These are phyloP conservation scores for Sebastes diaconus DNA, from an alignment of 2,797 vertebrate species.

Conservation along the genomic window DNA sequence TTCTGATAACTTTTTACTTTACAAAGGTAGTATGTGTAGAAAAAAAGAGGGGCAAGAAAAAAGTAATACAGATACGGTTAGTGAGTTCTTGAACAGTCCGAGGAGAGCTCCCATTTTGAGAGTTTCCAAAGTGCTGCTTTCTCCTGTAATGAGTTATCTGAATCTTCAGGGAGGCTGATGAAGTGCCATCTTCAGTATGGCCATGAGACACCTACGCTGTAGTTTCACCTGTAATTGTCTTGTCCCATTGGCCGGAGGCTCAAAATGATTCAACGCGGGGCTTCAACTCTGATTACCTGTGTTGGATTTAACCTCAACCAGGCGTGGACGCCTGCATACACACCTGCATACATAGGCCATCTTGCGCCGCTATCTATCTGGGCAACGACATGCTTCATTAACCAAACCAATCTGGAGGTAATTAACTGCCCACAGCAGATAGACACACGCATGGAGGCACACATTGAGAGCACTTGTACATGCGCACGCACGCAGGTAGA, in stretches of 20 bases:
- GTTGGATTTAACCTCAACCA: slow-evolving; percentile 62
- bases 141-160: slow-evolving; percentile 25
- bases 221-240: slow-evolving; percentile 71
- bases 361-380: slow-evolving; percentile 63
- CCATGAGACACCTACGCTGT: slow-evolving; percentile 45
- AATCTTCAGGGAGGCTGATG: slow-evolving; percentile 42
- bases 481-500: slow-evolving; percentile 36
- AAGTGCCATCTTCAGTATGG: slow-evolving; percentile 38
- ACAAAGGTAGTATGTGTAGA: slow-evolving; percentile 17
- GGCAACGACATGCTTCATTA: slow-evolving; percentile 80
- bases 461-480: slow-evolving; percentile 35
- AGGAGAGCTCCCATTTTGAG: not conserved
- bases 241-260: slow-evolving; percentile 49
- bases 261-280: slow-evolving; percentile 62
- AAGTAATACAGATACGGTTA: not conserved
- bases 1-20: slow-evolving; percentile 60
- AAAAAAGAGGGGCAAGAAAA: not conserved
- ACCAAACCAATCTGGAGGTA: slow-evolving; percentile 83
- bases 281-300: slow-evolving; percentile 76
- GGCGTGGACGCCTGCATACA: slow-evolving; percentile 14
- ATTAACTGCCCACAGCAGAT: slow-evolving; percentile 78
- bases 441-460: slow-evolving; percentile 44
- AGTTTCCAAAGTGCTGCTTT: slow-evolving; percentile 12
- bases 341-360: slow-evolving; percentile 15
- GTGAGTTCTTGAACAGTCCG: slow-evolving; percentile 14